Evolutionary conservation across 2,888 invertebrate genomes (phyloP).

Genomic region (Leucania comma): DNA sequence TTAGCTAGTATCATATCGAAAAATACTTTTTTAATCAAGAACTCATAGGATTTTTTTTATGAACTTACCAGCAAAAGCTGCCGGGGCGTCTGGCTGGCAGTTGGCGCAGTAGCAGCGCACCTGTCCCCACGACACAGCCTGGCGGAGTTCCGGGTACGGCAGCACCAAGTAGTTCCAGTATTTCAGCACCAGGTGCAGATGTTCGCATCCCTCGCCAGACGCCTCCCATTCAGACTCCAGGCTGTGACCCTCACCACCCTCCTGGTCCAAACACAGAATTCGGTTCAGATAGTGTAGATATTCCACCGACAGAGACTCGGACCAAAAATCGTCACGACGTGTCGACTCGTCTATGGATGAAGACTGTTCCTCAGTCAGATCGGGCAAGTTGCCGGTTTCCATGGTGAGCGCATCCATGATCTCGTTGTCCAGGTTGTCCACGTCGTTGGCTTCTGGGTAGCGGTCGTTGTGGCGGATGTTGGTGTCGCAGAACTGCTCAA

Average conservation of each 20-base stretch:
- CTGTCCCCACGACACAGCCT: slow-evolving; percentile 82
- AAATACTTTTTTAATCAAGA: background rate
- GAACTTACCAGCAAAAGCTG: slow-evolving; percentile 76
- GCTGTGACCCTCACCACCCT: slow-evolving; percentile 73
- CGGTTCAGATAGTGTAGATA: slow-evolving; percentile 81
- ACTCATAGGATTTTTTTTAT: background rate
- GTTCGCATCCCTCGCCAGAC: slow-evolving; percentile 81
- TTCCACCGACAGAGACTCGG: slow-evolving; percentile 76
- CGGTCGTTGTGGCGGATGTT: slow-evolving; percentile 86
- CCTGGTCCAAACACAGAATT: slow-evolving; percentile 77
- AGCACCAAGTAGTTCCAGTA: slow-evolving; percentile 82
- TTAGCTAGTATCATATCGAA: background rate
- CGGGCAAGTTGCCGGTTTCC: slow-evolving; percentile 83
- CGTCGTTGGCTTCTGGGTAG: slow-evolving; percentile 84
- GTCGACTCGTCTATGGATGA: slow-evolving; percentile 84
- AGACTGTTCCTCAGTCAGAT: slow-evolving; percentile 84
- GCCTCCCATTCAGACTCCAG: slow-evolving; percentile 81
- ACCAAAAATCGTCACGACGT: slow-evolving; percentile 80
- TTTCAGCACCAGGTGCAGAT: slow-evolving; percentile 82
- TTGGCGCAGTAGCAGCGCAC: slow-evolving; percentile 81
- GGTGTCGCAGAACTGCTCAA: slow-evolving; percentile 78
- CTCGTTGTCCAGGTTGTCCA: slow-evolving; percentile 82
- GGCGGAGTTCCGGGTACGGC: slow-evolving; percentile 81
- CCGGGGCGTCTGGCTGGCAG: slow-evolving; percentile 79
- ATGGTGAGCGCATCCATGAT: slow-evolving; percentile 83